Conservation (phyloP, 2,797 vertebrate species). For the Molossus alvarezi region DNA sequence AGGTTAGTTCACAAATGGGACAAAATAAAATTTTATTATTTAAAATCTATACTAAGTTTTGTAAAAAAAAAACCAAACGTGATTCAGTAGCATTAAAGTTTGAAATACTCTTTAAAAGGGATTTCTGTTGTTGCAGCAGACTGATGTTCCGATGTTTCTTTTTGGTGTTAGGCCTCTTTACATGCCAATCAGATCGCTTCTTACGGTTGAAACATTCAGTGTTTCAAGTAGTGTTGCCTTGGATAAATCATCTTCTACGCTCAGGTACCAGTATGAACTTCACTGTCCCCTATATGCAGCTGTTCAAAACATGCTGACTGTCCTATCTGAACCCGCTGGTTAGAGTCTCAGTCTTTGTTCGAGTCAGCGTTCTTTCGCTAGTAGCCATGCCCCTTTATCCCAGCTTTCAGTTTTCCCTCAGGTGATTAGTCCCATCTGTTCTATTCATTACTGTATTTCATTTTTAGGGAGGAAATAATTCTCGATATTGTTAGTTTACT, state of each 20-base stretch:
- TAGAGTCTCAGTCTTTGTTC: background rate
- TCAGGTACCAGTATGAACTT: constrained; percentile 92
- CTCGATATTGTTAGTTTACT: constrained; percentile 14
- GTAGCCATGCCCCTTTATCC: background rate
- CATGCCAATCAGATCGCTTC: constrained; percentile 95
- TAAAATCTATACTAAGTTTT: background rate
- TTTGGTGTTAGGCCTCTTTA: constrained; percentile 93
- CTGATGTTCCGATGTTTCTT: constrained; percentile 39
- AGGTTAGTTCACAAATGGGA: constrained; percentile 90
- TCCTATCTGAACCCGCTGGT: too few species aligned
- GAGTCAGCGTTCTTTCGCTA: background rate
- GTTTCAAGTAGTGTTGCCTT: constrained; percentile 97
- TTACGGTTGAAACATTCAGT: constrained; percentile 98
- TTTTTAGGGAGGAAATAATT: constrained; percentile 48
- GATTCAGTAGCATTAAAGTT: background rate
- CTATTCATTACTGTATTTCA: background rate
- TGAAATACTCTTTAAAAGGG: background rate
- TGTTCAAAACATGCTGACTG: background rate
- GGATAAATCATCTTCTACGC: constrained; percentile 97
- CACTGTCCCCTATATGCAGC: background rate
- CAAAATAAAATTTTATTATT: background rate
- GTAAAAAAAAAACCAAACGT: background rate
- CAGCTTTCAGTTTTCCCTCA: background rate
- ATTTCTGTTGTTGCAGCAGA: background rate
- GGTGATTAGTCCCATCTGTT: background rate